Evolutionary conservation across 2,888 invertebrate species (phyloP), one percentile per base, ranked within the genome.

Genomic region (Melinaea menophilus): DNA sequence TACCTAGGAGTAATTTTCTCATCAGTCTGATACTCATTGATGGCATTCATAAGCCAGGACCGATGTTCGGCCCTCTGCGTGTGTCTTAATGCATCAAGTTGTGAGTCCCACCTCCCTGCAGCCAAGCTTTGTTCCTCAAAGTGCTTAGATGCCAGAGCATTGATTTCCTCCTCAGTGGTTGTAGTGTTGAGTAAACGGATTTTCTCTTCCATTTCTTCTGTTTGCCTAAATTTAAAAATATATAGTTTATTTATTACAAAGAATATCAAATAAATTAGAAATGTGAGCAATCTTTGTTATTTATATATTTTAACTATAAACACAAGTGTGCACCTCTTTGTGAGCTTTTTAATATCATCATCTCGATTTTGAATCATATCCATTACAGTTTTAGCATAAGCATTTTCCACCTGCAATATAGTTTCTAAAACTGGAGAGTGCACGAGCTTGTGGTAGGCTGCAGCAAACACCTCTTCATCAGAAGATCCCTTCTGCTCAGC

Each of bases 341-440:
- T 95, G 4, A 97, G 85, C 59, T 92, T 91, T 66, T 92, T 91
- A 33, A 96, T 93, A 79, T 95, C 94, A 45, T 92, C 92, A 79
- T 96, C 94, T 78, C 96, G 94, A 72, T 94, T 93, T 65, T 94
- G 91, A 56, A 94, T 92, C 76, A 95, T 93, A 74, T 94, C 94
- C 61, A 94, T 92, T 22, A 97, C 95, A 48, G 94, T 94, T 75
- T 95, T 93, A 0, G 98, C 96, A 82, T 97, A 97, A 12, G 95
- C 93, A 76, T 97, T 95, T 82, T 98, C 98, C 46, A 96, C 94
- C 75, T 96, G 95, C 31, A 98, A 91, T 78, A 98, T 95, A 0
- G 96, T 95, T 78, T 97, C 96, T 34, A 98, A 86, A 0, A 96
- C 96, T 0, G 96, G 95, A 0, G 97, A 97, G 81, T 97, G 97